Evolutionary conservation across 2,113 vertebrate genomes (phyloP), one percentile per base, ranked within the genome.

Genomic region (Seriola rivoliana): DNA sequence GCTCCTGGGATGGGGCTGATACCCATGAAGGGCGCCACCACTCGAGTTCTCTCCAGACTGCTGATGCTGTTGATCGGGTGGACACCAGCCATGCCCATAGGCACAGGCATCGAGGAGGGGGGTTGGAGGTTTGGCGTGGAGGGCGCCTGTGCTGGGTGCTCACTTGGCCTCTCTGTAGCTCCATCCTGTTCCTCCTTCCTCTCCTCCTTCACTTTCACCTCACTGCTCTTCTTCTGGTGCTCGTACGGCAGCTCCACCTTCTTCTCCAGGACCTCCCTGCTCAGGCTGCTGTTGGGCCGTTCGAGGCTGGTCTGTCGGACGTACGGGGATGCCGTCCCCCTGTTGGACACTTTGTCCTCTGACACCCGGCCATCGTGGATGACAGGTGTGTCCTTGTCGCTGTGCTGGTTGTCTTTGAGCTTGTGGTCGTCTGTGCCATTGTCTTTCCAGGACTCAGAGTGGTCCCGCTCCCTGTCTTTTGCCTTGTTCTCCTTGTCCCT

Each of bases 181-280:
- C 94, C 95, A n/a, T 99, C 98, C 0, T 96, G 97, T 60, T 99
- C 97, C 92, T 99, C 97, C 85, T 97, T 97, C 74, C 97, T 93
- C 83, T 99, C 98, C 92, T 99, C 98, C 93, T 99, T 99, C 84
- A 99, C 98, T 92, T 97, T 98, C 75, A 99, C 95, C 93, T 99
- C 98, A 1, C 66, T 95, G 90, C 77, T 95, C 95, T 98, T 99
- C 95, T 97, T 98, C 85, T 95, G 94, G 82, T 95, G 96, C 71
- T 99, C 97, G 0, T 96, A 97, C 0, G 93, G 83, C 0, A 94
- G 84, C 87, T 99, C 97, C 0, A 64, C 84, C 91, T 98, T 99
- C 91, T 97, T 97, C 82, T 99, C 97, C 0, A 87, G 68, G 48
- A 93, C 86, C 50, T 99, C 98, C 6, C 97, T 93, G 87, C 88